Evolutionary conservation across 1,140 invertebrate genomes (phyloP).

Genomic region (Lepidurus packardi): DNA sequence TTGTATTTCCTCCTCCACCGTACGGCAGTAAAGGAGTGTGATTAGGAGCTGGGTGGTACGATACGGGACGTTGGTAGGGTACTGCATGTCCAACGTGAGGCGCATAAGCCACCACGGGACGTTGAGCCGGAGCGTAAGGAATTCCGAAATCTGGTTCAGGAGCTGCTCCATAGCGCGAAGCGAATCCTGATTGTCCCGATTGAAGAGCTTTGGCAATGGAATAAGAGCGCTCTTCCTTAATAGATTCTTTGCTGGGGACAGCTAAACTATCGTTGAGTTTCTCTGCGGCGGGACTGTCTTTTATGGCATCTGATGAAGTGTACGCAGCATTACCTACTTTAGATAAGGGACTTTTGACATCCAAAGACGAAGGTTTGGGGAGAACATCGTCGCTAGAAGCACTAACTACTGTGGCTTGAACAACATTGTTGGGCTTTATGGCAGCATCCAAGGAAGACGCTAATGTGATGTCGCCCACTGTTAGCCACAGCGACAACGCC

Average conservation of each 20-base stretch:
- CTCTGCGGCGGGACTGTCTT: background rate
- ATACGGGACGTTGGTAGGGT: background rate
- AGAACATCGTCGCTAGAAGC: background rate
- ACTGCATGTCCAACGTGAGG: background rate
- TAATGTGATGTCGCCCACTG: background rate
- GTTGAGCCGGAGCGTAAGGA: background rate
- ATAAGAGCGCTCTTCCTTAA: background rate
- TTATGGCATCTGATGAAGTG: background rate
- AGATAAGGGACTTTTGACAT: background rate
- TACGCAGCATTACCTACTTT: conserved; percentile 11
- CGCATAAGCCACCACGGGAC: background rate
- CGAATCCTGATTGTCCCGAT: background rate
- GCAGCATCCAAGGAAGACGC: background rate
- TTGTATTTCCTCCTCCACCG: background rate
- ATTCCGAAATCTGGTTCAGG: conserved; percentile 6
- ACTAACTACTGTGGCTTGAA: background rate
- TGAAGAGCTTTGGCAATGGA: conserved; percentile 2
- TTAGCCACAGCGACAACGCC: background rate
- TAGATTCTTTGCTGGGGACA: background rate
- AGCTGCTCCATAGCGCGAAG: background rate
- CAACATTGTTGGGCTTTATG: background rate
- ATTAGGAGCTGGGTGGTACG: background rate
- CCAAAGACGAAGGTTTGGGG: background rate
- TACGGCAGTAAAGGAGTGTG: background rate
- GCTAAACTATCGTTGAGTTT: conserved; percentile 11